Percentiles rank a stretch among this genome's conserved stretches.
These are phyloP conservation scores for Adoxophyes honmai DNA, from an alignment of 1,140 invertebrate species.

Conservation along the genomic window DNA sequence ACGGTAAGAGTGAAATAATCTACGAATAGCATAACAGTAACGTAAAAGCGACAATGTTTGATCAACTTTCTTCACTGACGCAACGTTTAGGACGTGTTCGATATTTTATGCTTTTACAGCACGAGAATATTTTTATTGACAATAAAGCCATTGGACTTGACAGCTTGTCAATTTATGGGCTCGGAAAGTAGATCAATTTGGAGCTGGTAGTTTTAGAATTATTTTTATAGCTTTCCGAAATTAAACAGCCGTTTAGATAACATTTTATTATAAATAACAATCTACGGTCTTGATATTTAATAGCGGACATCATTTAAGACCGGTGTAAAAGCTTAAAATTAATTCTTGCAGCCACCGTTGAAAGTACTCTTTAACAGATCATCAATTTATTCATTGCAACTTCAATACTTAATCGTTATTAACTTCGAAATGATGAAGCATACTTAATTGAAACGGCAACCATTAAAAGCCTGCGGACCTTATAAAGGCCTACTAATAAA, in stretches of 20 bases:
- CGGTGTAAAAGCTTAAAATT: no score
- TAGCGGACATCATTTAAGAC: no score
- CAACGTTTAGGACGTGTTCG: constrained; percentile 25
- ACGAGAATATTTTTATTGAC: constrained; percentile 1
- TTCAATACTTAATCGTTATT: no score
- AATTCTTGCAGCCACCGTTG: no score
- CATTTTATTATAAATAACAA: not conserved
- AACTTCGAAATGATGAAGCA: no score
- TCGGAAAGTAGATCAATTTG: not conserved
- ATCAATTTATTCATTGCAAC: no score
- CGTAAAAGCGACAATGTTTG: constrained; percentile 34
- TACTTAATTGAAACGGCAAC: no score
- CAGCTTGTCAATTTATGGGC: constrained; percentile 4
- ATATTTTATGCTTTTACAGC: not conserved
- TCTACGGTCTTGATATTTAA: no score
- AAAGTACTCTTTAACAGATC: no score
- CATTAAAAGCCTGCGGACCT: no score
- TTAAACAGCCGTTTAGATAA: not conserved
- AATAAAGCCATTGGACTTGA: not conserved
- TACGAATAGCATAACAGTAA: constrained; percentile 17
- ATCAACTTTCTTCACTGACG: constrained; percentile 39
- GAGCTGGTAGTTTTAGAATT: not conserved
- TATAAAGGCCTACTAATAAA: no score
- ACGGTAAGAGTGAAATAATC: constrained; percentile 28
- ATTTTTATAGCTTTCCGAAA: no score